Evolutionary conservation across 2,888 invertebrate species (phyloP).

Genomic region (Leucania comma): DNA sequence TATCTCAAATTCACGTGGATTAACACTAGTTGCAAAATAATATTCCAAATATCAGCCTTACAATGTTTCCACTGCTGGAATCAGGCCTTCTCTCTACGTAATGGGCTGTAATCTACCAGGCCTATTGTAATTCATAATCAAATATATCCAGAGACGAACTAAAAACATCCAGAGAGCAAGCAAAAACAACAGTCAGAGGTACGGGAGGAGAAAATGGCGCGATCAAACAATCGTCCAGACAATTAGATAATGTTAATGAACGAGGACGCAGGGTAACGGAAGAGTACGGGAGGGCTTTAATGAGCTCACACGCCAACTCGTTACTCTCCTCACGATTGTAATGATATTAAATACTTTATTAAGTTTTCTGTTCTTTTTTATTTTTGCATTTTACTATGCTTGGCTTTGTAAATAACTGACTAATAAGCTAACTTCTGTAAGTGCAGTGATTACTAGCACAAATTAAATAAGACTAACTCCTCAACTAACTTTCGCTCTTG

Average conservation of each 20-base stretch:
- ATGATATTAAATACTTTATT: slow-evolving; percentile 56
- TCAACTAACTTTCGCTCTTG: too few species aligned
- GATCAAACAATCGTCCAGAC: slow-evolving; percentile 65
- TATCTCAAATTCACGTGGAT: too few species aligned
- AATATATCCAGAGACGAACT: background rate
- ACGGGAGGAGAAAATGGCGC: slow-evolving; percentile 26
- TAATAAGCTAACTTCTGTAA: background rate
- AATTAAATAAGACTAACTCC: background rate
- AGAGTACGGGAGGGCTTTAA: slow-evolving; percentile 42
- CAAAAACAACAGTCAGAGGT: slow-evolving; percentile 26
- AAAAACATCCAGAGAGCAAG: background rate
- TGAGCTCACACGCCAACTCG: slow-evolving; percentile 64
- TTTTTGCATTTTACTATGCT: slow-evolving; percentile 24
- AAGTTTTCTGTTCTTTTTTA: slow-evolving; percentile 34
- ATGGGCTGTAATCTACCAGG: too few species aligned
- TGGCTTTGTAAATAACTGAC: background rate
- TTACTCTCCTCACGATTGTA: slow-evolving; percentile 61
- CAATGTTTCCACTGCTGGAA: too few species aligned
- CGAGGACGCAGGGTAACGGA: slow-evolving; percentile 38
- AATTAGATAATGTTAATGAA: slow-evolving; percentile 76
- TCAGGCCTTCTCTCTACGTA: too few species aligned
- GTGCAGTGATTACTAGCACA: too few species aligned
- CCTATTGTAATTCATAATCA: background rate
- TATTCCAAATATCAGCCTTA: too few species aligned
- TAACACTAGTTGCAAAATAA: too few species aligned